phyloP scores from a whole-genome alignment of 2,888 invertebrate species.

The Hecatera dysodea region DNA sequence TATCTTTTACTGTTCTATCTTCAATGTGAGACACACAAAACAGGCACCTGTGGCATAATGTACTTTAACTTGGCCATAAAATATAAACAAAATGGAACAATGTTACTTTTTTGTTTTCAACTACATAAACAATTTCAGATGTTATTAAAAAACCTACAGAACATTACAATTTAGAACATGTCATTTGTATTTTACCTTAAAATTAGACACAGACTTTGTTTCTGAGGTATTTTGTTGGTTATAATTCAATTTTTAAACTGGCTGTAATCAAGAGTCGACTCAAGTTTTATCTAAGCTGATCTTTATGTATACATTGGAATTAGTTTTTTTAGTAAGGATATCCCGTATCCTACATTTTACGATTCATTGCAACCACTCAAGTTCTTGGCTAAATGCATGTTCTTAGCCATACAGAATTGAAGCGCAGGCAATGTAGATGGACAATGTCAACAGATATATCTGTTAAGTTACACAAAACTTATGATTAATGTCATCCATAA shows the following conservation, averaged over 20 bases:
- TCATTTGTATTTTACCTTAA: conserved; percentile 10
- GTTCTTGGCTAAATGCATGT: background rate
- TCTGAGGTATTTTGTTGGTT: conserved; percentile 24
- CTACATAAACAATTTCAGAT: background rate
- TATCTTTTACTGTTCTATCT: background rate
- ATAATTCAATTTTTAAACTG: background rate
- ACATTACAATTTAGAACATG: conserved; percentile 6
- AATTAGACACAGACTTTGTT: conserved; percentile 1
- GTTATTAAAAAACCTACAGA: background rate
- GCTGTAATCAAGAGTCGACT: background rate
- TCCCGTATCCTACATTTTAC: conserved; percentile 30
- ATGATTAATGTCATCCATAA: conserved; percentile 25
- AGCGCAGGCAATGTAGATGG: background rate
- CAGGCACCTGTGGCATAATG: background rate
- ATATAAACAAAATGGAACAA: background rate
- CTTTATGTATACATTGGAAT: conserved; percentile 1
- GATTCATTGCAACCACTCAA: background rate
- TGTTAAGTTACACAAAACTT: conserved; percentile 11
- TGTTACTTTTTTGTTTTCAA: background rate
- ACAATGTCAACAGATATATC: background rate
- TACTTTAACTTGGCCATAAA: background rate
- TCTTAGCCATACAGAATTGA: too few relatives aligned
- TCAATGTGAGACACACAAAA: background rate
- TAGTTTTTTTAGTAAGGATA: conserved; percentile 13
- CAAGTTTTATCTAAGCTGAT: background rate